Conservation (phyloP, 1,140 invertebrate species). For the Lasaia peninsularis region DNA sequence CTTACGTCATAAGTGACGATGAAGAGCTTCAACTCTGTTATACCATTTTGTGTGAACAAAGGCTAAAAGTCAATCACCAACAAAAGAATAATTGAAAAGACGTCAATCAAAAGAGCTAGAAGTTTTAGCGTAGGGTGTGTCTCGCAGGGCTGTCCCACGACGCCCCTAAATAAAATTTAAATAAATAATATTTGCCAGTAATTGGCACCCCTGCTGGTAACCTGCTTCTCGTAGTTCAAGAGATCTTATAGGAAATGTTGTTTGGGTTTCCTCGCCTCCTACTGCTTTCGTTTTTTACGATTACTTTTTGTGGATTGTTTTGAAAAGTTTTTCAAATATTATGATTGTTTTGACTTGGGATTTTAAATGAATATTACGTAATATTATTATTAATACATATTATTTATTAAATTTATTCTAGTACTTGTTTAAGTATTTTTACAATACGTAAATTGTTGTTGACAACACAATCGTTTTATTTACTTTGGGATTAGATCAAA, state of each 20-base stretch:
- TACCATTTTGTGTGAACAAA: slow-evolving; percentile 28
- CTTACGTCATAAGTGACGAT: no score
- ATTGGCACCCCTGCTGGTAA: slow-evolving; percentile 63
- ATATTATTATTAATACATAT: no score
- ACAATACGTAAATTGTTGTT: no score
- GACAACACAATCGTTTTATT: no score
- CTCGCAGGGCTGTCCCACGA: slow-evolving; percentile 69
- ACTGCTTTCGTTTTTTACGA: slow-evolving; percentile 37
- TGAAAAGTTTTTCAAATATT: background rate
- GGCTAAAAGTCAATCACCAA: slow-evolving; percentile 56
- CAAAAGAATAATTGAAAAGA: slow-evolving; percentile 60
- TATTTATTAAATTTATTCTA: no score
- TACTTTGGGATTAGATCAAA: no score
- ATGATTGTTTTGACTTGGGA: no score
- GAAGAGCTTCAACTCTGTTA: background rate
- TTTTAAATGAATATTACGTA: no score
- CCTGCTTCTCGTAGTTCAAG: slow-evolving; percentile 53
- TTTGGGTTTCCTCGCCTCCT: slow-evolving; percentile 34
- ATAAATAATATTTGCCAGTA: slow-evolving; percentile 67
- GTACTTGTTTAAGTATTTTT: no score
- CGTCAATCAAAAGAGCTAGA: slow-evolving; percentile 67
- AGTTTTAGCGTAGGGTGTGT: slow-evolving; percentile 66
- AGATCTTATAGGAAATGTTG: slow-evolving; percentile 67
- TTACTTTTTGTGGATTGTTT: background rate
- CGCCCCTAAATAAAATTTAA: slow-evolving; percentile 72